phyloP scores from a whole-genome alignment of 2,113 vertebrate species.

The Tiliqua scincoides region DNA sequence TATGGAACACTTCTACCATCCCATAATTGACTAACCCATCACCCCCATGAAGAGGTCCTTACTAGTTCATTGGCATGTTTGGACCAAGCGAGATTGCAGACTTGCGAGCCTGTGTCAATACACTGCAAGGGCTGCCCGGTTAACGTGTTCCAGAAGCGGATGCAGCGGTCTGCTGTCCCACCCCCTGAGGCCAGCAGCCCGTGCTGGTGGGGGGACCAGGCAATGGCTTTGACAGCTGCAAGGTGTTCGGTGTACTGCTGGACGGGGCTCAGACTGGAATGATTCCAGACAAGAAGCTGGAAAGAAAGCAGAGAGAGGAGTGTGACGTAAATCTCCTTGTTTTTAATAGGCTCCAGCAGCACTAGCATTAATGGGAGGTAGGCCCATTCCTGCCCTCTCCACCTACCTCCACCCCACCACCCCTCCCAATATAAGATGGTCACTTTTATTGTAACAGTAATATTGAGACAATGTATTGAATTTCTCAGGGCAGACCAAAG shows the following conservation, averaged over 20 bases:
- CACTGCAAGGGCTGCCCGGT: conserved; percentile 96
- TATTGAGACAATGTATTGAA: too few species aligned
- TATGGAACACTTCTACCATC: neutral
- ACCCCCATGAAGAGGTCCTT: conserved; percentile 35
- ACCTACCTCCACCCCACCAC: too few species aligned
- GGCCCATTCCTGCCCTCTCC: too few species aligned
- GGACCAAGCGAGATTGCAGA: conserved; percentile 99
- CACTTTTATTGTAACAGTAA: too few species aligned
- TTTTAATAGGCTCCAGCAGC: neutral
- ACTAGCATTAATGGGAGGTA: too few species aligned
- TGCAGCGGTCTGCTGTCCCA: conserved; percentile 95
- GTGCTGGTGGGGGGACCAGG: conserved; percentile 98
- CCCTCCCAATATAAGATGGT: too few species aligned
- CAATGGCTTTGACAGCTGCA: conserved; percentile 96
- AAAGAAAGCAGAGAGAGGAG: neutral
- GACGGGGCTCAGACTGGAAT: conserved; percentile 92
- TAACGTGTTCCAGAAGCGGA: conserved; percentile 98
- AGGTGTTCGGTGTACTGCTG: conserved; percentile 98
- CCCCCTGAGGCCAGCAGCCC: conserved; percentile 94
- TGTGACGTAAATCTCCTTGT: neutral
- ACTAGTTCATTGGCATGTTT: conserved; percentile 98
- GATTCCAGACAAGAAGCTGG: conserved; percentile 98
- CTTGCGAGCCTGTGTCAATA: conserved; percentile 95
- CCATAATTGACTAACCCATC: neutral
- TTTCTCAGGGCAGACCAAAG: too few species aligned